A percentile compares a stretch with the other conserved stretches of the same genome.
These are phyloP conservation scores for Chloropsis cyanopogon DNA, from an alignment of 2,113 vertebrate species.

Conservation along the genomic window DNA sequence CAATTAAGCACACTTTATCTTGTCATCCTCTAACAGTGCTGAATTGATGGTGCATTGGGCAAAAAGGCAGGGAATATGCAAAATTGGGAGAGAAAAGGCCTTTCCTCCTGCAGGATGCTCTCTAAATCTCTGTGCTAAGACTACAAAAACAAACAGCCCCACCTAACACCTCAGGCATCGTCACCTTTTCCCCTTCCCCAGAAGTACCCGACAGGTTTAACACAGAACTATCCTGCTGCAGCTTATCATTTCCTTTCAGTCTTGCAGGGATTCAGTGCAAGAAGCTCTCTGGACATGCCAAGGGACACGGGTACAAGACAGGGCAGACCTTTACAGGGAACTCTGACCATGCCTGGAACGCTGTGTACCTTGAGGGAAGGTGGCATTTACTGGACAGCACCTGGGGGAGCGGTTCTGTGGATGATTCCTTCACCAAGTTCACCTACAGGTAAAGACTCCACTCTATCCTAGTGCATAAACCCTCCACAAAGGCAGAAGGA, in stretches of 20 bases:
- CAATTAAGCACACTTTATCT: slow-evolving; percentile 11
- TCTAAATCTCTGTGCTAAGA: not conserved
- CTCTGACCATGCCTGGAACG: slow-evolving; percentile 78
- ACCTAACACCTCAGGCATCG: not conserved
- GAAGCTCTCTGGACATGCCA: slow-evolving; percentile 76
- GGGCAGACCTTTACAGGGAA: slow-evolving; percentile 74
- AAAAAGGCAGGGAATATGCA: not conserved
- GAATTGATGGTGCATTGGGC: not conserved
- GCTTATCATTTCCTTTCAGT: slow-evolving; percentile 29
- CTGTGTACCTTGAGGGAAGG: slow-evolving; percentile 75
- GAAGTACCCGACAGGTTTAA: not conserved
- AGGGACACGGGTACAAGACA: slow-evolving; percentile 72
- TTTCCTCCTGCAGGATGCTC: not conserved
- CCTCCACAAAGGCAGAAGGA: not conserved
- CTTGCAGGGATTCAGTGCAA: slow-evolving; percentile 78
- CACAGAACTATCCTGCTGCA: not conserved
- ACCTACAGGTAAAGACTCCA: slow-evolving; percentile 72
- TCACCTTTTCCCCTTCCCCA: not conserved
- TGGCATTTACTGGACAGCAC: slow-evolving; percentile 86
- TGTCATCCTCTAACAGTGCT: not conserved
- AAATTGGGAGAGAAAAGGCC: not conserved
- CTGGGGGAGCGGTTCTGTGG: slow-evolving; percentile 78
- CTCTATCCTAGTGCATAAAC: not conserved
- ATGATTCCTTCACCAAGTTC: slow-evolving; percentile 71
- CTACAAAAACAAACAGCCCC: not conserved